Evolutionary conservation across 2,113 vertebrate species (phyloP).

Genomic region (Emberiza fucata): DNA sequence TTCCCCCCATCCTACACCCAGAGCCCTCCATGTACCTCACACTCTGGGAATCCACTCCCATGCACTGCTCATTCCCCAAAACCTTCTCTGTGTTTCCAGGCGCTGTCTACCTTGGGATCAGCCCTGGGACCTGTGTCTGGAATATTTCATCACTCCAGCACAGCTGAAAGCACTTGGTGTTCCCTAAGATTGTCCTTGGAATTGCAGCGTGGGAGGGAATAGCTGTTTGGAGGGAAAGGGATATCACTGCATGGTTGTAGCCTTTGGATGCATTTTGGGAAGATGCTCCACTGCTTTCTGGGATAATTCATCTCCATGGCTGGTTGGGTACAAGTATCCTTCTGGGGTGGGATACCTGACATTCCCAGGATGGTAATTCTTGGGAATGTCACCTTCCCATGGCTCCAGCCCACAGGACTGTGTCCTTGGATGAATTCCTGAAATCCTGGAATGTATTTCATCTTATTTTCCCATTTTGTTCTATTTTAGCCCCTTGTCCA

Average conservation of each 20-base stretch:
- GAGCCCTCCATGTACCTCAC: background rate
- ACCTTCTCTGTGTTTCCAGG: slow-evolving; percentile 28
- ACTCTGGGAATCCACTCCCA: background rate
- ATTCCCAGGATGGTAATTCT: rapidly evolving
- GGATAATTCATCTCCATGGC: background rate
- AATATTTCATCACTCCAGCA: slow-evolving; percentile 51
- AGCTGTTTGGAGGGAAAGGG: background rate
- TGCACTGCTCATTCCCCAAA: background rate
- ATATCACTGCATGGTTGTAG: background rate
- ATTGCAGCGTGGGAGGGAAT: background rate
- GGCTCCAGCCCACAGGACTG: background rate
- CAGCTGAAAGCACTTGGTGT: slow-evolving; percentile 65
- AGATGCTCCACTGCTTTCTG: background rate
- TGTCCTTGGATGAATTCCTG: background rate
- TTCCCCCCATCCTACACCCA: background rate
- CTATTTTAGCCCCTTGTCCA: background rate
- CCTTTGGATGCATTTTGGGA: background rate
- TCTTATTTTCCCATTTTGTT: background rate
- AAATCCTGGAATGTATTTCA: background rate
- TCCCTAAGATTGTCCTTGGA: background rate
- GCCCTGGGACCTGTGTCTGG: slow-evolving; percentile 48
- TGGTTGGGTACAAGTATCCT: rapidly evolving
- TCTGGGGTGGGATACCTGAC: rapidly evolving
- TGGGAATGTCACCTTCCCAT: rapidly evolving
- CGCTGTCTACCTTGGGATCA: background rate